Percentiles rank a stretch among this genome's conserved stretches.
Conservation (phyloP, 2,888 invertebrate genomes). For the Epirrhoe tristata region DNA sequence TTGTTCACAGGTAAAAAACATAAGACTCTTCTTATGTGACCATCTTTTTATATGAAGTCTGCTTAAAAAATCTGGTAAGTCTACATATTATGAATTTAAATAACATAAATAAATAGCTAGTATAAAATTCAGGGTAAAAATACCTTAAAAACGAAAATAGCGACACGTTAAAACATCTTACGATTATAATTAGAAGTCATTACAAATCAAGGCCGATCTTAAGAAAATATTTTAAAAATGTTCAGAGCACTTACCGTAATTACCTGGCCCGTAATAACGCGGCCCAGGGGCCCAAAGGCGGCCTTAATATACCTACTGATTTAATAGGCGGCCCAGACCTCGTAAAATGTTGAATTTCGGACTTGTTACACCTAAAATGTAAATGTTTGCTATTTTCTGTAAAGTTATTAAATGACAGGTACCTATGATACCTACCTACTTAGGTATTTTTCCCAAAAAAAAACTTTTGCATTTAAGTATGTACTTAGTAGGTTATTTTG, state of each 20-base stretch:
- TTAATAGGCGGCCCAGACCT: constrained; percentile 21
- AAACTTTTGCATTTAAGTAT: background rate
- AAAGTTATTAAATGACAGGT: constrained; percentile 19
- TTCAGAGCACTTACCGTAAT: constrained; percentile 26
- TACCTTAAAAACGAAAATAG: background rate
- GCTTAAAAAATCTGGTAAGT: constrained; percentile 5
- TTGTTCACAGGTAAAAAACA: constrained; percentile 6
- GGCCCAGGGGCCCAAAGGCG: constrained; percentile 10
- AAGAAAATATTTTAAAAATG: constrained; percentile 19
- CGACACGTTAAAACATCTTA: background rate
- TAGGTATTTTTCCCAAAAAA: constrained; percentile 8
- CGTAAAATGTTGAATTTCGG: constrained; percentile 25
- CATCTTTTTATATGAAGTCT: background rate
- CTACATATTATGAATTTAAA: too few relatives aligned
- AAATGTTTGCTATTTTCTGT: constrained; percentile 27
- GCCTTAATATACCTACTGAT: constrained; percentile 27
- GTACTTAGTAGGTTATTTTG: background rate
- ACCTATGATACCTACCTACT: too few relatives aligned
- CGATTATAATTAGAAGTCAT: background rate
- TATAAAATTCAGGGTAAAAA: background rate
- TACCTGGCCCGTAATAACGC: constrained; percentile 24
- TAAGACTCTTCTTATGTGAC: background rate
- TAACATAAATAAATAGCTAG: too few relatives aligned
- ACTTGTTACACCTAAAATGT: constrained; percentile 24
- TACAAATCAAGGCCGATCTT: constrained; percentile 1